Conservation (phyloP, 2,113 vertebrate genomes). For the Platysteira castanea region DNA sequence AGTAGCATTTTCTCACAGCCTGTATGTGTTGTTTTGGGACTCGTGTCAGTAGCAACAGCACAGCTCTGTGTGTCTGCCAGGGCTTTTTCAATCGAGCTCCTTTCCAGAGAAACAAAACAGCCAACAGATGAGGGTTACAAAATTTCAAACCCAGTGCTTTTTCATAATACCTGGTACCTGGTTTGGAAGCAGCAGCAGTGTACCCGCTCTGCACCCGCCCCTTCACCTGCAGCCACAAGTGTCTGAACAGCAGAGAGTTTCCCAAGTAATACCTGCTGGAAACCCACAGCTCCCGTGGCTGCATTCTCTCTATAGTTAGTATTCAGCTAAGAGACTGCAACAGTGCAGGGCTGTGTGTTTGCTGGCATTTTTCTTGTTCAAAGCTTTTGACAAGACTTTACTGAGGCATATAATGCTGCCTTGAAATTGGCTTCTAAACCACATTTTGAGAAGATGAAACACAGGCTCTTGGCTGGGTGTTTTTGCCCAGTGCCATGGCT, state of each 20-base stretch:
- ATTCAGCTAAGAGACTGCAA: slow-evolving; percentile 36
- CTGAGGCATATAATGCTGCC: slow-evolving; percentile 42
- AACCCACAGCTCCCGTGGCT: neutral
- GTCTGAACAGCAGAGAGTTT: neutral
- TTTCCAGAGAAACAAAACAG: slow-evolving; percentile 26
- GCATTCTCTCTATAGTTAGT: slow-evolving; percentile 9
- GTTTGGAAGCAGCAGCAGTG: neutral
- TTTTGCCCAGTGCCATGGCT: neutral
- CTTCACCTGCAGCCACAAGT: neutral
- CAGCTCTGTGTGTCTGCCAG: slow-evolving; percentile 42
- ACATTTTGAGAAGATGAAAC: slow-evolving; percentile 31
- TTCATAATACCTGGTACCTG: neutral
- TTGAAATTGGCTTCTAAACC: slow-evolving; percentile 38
- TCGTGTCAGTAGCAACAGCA: slow-evolving; percentile 26
- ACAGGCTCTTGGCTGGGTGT: slow-evolving; percentile 18
- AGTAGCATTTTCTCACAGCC: slow-evolving; percentile 43
- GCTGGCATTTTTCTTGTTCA: slow-evolving; percentile 40
- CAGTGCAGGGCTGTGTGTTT: slow-evolving; percentile 21
- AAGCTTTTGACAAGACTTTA: slow-evolving; percentile 42
- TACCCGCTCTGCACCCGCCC: neutral
- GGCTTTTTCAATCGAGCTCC: neutral
- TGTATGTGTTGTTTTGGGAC: slow-evolving; percentile 16
- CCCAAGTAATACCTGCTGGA: neutral
- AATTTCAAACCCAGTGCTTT: neutral
- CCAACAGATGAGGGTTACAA: neutral